These are phyloP conservation scores for Heteractis magnifica DNA, from an alignment of 92 coral and sea anemone species.

Conservation along the genomic window DNA sequence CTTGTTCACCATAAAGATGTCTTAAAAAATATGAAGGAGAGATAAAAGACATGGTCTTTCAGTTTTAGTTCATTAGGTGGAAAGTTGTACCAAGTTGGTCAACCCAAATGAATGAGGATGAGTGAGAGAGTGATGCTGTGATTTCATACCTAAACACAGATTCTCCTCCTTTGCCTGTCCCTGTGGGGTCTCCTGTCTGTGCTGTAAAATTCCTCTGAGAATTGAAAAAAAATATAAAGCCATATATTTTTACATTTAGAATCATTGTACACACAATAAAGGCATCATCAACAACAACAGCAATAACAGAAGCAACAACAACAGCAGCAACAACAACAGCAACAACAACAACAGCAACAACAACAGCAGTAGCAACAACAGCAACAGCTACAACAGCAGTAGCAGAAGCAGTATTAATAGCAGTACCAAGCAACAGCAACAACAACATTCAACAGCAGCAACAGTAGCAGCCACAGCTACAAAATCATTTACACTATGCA, in stretches of 20 bases:
- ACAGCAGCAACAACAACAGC: background rate
- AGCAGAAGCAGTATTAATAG: background rate
- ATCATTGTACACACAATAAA: background rate
- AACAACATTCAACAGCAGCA: background rate
- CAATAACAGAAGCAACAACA: background rate
- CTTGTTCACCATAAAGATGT: conserved; percentile 94
- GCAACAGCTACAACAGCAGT: background rate
- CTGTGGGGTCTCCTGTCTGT: conserved; percentile 96
- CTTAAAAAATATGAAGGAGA: conserved; percentile 14
- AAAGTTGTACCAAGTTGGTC: too few species aligned
- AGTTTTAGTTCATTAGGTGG: background rate
- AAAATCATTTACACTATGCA: background rate
- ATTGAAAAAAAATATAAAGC: background rate
- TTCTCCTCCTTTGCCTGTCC: conserved; percentile 92
- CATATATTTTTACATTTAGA: too few species aligned
- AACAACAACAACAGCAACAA: background rate
- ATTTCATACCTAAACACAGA: conserved; percentile 74
- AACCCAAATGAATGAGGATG: background rate
- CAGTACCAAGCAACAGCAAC: background rate
- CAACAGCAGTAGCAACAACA: background rate
- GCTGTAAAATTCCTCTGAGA: conserved; percentile 89
- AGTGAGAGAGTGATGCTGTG: background rate
- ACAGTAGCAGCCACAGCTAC: background rate
- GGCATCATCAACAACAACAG: background rate
- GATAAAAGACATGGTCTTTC: background rate